Conservation (phyloP, 1,140 invertebrate genomes). For the Cydia strobilella region DNA sequence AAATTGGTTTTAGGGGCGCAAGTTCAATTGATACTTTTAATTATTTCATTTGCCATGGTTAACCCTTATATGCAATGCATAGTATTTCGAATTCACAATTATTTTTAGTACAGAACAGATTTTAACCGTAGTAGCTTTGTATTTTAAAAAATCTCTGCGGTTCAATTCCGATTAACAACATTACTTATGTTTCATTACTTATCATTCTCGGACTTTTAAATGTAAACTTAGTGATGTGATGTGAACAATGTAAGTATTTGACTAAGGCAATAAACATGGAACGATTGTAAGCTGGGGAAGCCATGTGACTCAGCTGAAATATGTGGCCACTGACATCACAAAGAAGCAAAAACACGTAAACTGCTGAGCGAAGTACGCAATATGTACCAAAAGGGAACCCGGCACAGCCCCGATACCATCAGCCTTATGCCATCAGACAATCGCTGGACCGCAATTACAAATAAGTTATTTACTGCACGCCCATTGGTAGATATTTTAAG, state of each 20-base stretch:
- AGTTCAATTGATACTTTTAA: not conserved
- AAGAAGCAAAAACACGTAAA: conserved; percentile 42
- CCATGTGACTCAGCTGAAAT: conserved; percentile 26
- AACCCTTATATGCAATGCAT: not conserved
- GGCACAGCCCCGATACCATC: conserved; percentile 49
- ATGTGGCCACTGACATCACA: conserved; percentile 31
- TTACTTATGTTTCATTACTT: too few relatives aligned
- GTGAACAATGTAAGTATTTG: not conserved
- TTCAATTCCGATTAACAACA: too few relatives aligned
- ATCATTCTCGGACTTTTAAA: too few relatives aligned
- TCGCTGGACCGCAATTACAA: conserved; percentile 53
- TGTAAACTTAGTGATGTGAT: too few relatives aligned
- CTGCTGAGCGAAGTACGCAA: conserved; percentile 37
- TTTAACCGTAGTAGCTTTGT: not conserved
- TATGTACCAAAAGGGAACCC: conserved; percentile 38
- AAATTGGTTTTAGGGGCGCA: not conserved
- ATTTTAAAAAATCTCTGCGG: not conserved
- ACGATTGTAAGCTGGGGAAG: conserved; percentile 4
- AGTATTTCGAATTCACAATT: not conserved
- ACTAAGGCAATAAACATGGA: not conserved
- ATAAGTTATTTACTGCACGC: conserved; percentile 55
- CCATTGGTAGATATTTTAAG: conserved; percentile 47
- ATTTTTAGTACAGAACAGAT: not conserved
- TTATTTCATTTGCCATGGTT: not conserved
- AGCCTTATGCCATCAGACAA: conserved; percentile 45